Base-by-base conservation (phyloP, 2,113 vertebrate genomes). In the Etheostoma spectabile region DNA sequence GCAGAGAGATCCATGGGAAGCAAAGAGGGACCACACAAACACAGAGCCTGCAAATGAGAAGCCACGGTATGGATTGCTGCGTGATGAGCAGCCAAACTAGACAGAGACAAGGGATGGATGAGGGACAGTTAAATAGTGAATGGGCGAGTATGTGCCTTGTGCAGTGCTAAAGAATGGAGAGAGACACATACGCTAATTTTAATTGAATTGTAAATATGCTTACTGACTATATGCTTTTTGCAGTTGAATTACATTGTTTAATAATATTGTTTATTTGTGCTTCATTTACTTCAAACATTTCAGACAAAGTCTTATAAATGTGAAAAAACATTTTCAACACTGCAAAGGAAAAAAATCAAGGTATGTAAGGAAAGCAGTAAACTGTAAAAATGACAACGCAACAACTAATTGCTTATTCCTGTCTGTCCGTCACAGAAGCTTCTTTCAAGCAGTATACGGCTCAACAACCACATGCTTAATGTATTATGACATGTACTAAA, bases 1-100 rank as follows among this genome's bases (percentile, higher is more conserved):
- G 79, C 81, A 67, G 89, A 84, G 87, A 87, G 79, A 90, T 83
- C 85, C 57, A 66, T 77, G 77, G 84, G 85, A 87, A 51, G 64
- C 80, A 85, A 87, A 87, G 86, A 86, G 88, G 83, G 85, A 89
- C 83, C 86, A 89, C 83, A 83, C 86, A 88, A 91, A 91, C 83
- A 85, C 75, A 1, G 51, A 79, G 80, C 60, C 74, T 79, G 83
- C 71, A 89, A 91, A 93, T 91, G 82, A 87, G 85, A 87, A 82
- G 84, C 66, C 78, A 77, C 79, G 52, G 69, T 87, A 82, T 78
- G 72, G 79, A 89, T 78, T 65, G 42, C 46, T 74, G 77, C n/a
- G 16, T 74, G 87, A 82, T 67, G 82, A 89, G 84, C 71, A 64
- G 74, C 73, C 80, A 85, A 87, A 86, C 33, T 65, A 63, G 77